phyloP scores from a whole-genome alignment of 2,113 vertebrate genomes.

The Ursus arctos region DNA sequence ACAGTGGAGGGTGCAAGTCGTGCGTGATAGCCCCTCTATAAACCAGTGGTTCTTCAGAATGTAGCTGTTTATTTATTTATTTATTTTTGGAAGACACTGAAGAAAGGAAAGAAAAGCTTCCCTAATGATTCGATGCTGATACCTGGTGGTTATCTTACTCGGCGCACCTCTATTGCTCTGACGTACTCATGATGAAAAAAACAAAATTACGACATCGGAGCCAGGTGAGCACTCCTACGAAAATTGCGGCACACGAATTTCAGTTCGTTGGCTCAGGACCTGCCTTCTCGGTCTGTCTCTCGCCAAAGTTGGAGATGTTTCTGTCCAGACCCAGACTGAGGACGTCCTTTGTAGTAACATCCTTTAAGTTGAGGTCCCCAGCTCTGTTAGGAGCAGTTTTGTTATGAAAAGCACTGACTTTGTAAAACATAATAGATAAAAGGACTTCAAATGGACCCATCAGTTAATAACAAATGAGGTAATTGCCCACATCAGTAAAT shows the following conservation, averaged over 20 bases:
- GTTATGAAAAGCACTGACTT: background rate
- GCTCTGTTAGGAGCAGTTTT: background rate
- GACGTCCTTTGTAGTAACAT: accelerated
- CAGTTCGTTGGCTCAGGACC: background rate
- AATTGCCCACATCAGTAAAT: background rate
- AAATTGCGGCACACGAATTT: background rate
- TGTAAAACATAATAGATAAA: background rate
- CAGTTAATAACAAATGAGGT: background rate
- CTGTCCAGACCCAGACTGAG: background rate
- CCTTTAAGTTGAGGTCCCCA: accelerated
- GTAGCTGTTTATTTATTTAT: background rate
- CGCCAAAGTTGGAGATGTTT: no score
- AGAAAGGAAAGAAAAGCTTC: accelerated
- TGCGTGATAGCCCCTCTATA: background rate
- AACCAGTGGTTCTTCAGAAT: background rate
- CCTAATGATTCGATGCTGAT: background rate
- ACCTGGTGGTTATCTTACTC: background rate
- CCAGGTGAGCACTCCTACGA: accelerated
- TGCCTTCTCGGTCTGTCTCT: background rate
- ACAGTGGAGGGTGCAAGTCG: background rate
- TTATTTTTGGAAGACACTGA: background rate
- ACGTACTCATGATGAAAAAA: background rate
- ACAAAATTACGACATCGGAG: no score
- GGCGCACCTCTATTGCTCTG: background rate
- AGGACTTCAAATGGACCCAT: background rate